Percentiles rank a stretch among this genome's conserved stretches.
Evolutionary conservation across 2,797 vertebrate genomes (phyloP).

Genomic region (Fratercula arctica): DNA sequence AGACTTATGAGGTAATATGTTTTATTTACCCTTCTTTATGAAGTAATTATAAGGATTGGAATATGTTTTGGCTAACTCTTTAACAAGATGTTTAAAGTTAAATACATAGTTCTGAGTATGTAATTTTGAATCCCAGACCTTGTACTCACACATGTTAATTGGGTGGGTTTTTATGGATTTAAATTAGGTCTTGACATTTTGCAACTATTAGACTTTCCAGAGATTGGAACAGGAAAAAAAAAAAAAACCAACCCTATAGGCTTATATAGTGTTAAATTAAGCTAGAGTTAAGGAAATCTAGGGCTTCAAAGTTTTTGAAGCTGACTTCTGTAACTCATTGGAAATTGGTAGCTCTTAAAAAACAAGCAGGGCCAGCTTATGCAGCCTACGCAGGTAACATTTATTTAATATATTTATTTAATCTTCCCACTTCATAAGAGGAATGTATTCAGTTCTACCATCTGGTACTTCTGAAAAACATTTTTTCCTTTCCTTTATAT

Average conservation of each 20-base stretch:
- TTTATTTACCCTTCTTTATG: constrained; percentile 17
- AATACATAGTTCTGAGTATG: background rate
- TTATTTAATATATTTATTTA: constrained; percentile 37
- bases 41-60: constrained; percentile 3
- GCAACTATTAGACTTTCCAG: background rate
- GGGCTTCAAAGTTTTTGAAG: background rate
- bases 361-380: background rate
- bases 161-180: background rate
- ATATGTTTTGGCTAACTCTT: background rate
- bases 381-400: constrained; percentile 21
- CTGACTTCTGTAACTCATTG: background rate
- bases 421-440: constrained; percentile 21
- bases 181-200: background rate
- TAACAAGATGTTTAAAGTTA: background rate
- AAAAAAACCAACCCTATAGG: background rate
- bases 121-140: constrained; percentile 4
- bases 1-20: constrained; percentile 88
- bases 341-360: background rate
- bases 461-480: constrained; percentile 26
- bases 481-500: constrained; percentile 7
- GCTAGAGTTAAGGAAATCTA: background rate
- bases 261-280: background rate
- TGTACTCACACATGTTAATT: background rate
- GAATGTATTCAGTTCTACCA: constrained; percentile 63
- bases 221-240: background rate